Evolutionary conservation across 1,140 invertebrate genomes (phyloP).

Genomic region (Sminthurides bifidus): DNA sequence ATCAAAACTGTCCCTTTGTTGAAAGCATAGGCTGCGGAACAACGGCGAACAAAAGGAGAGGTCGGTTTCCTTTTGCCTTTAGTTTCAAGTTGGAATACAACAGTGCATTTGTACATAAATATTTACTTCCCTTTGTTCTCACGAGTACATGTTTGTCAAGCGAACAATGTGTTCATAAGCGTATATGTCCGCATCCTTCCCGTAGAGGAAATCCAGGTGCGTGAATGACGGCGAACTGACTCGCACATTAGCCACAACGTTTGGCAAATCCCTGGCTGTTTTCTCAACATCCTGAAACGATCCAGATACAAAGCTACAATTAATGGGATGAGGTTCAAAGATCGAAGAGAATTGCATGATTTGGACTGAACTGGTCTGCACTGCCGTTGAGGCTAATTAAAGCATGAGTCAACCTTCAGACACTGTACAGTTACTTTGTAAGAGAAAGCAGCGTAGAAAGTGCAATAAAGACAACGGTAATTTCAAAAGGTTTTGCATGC

Average conservation of each 20-base stretch:
- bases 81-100: too few species aligned
- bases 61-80: too few species aligned
- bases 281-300: conserved; percentile 38
- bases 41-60: too few species aligned
- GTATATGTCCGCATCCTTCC: conserved; percentile 46
- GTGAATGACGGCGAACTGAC: conserved; percentile 51
- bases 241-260: conserved; percentile 38
- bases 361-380: background rate
- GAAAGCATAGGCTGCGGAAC: too few species aligned
- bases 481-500: background rate
- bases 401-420: too few species aligned
- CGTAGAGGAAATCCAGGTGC: conserved; percentile 59
- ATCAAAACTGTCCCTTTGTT: too few species aligned
- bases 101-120: too few species aligned
- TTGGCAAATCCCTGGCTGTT: conserved; percentile 40
- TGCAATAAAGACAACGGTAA: background rate
- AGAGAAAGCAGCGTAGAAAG: too few species aligned
- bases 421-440: too few species aligned
- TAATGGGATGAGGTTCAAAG: background rate
- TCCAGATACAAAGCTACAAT: background rate
- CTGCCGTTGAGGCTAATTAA: background rate
- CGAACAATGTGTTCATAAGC: conserved; percentile 42
- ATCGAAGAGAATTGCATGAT: background rate
- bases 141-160: background rate
- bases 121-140: too few species aligned